Conservation (phyloP, 1,140 invertebrate genomes). For the Nixonia krombeini region DNA sequence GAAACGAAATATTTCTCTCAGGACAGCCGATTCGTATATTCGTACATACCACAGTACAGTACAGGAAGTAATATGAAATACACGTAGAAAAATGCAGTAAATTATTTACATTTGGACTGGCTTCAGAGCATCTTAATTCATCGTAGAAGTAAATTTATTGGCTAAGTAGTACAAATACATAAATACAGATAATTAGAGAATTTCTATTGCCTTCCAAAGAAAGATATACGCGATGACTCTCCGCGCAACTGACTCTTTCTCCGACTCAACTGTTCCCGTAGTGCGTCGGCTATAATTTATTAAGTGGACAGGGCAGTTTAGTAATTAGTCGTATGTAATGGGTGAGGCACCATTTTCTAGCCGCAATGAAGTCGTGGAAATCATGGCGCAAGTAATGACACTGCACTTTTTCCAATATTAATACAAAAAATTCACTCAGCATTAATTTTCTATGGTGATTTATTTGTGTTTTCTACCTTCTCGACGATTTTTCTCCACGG, state of each 20-base stretch:
- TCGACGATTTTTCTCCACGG: background rate
- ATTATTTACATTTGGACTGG: too few relatives aligned
- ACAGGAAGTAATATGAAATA: too few relatives aligned
- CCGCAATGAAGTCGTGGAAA: conserved; percentile 53
- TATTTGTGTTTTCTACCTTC: conserved; percentile 14
- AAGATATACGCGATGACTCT: conserved; percentile 16
- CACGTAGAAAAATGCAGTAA: too few relatives aligned
- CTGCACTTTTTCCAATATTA: conserved; percentile 17
- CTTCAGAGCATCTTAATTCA: too few relatives aligned
- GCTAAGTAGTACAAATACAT: conserved; percentile 35
- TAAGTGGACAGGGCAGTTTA: conserved; percentile 55
- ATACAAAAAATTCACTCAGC: conserved; percentile 11
- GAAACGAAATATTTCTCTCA: too few relatives aligned
- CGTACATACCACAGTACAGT: too few relatives aligned
- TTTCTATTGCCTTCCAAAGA: conserved; percentile 38
- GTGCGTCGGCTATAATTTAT: conserved; percentile 53
- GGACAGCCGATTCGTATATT: too few relatives aligned
- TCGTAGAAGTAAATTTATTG: background rate
- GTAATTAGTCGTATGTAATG: conserved; percentile 59
- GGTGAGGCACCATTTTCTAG: conserved; percentile 37
- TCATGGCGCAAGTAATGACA: conserved; percentile 33
- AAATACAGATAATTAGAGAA: conserved; percentile 42
- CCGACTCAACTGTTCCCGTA: conserved; percentile 25
- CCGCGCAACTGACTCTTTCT: conserved; percentile 11
- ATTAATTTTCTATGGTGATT: conserved; percentile 27